Evolutionary conservation across 2,888 invertebrate genomes (phyloP).

Genomic region (Anthrax anthrax): DNA sequence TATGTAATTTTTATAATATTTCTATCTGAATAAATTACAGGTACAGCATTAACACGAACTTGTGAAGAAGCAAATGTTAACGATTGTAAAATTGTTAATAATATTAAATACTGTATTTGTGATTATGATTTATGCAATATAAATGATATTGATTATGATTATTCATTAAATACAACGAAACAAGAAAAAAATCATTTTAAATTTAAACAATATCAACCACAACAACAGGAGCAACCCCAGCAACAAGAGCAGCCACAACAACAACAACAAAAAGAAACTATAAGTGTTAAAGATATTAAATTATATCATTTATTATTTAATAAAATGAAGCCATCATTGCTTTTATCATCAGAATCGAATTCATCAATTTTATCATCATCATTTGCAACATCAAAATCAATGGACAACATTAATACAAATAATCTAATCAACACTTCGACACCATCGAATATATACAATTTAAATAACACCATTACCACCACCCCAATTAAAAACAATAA

Average conservation of each 20-base stretch:
- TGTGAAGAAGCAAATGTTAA: constrained; percentile 11
- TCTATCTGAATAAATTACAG: constrained; percentile 5
- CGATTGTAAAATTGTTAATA: constrained; percentile 14
- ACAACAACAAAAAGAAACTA: neutral
- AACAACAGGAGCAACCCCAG: neutral
- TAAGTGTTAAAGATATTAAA: neutral
- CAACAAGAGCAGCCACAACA: neutral
- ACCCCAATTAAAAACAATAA: no score
- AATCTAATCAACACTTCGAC: no score
- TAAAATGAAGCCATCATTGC: neutral
- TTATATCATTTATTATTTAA: neutral
- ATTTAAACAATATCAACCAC: neutral
- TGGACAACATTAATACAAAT: no score
- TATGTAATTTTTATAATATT: neutral
- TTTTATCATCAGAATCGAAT: no score
- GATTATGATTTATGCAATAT: constrained; percentile 12
- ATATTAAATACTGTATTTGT: constrained; percentile 14
- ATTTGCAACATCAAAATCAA: no score
- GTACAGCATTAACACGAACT: constrained; percentile 11
- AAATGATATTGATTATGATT: neutral
- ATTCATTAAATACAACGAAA: neutral
- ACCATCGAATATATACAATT: no score
- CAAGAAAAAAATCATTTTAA: neutral
- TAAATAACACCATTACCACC: no score
- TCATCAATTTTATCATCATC: no score